Base-by-base conservation (phyloP, 2,797 vertebrate genomes). In the Peromyscus nudipes region DNA sequence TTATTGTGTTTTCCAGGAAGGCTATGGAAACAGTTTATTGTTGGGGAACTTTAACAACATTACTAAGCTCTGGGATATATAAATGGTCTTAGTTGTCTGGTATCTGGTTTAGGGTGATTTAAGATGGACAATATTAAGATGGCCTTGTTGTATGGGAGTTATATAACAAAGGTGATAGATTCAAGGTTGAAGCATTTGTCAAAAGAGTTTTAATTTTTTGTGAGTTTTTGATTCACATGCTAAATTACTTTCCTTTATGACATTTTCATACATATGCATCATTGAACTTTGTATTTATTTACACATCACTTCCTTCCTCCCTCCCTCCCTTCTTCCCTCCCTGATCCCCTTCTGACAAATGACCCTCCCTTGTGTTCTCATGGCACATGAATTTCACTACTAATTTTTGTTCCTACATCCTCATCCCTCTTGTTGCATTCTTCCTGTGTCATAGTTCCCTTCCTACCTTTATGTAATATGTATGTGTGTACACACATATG, bases 161-260 rank as follows among this genome's bases (percentile, higher is more conserved):
- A 93, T 75, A 89, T 31, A 85, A 94, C 91, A 21, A 37, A 95
- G 17, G 2, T 34, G 43, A 67, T 37, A 23, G 23, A 46, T 27
- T 88, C 5, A 27, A 69, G 73, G 93, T 89, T 76, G 2, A 75
- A 91, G 34, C 7, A 23, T 85, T 91, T 89, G 16, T 65, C 79
- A 90, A 86, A 34, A 27, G 19, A 92, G 7, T 69, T 83, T 49
- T 81, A 43, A 37, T 11, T 4, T 60, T 76, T 88, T 75, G 17
- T 43, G 29, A 34, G 10, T 34, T 46, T 89, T 62, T 62, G 4
- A 75, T 16, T 89, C 29, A 76, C 9, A 76, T 64, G 34, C 29
- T 62, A 46, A 34, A 46, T 25, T 64, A 4, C 12, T 31, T 25
- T 76, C 76, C 17, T 46, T 62, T 60, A 29, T 62, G 71, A 76